phyloP scores from a whole-genome alignment of 2,797 vertebrate species.

The Arctocebus calabarensis region DNA sequence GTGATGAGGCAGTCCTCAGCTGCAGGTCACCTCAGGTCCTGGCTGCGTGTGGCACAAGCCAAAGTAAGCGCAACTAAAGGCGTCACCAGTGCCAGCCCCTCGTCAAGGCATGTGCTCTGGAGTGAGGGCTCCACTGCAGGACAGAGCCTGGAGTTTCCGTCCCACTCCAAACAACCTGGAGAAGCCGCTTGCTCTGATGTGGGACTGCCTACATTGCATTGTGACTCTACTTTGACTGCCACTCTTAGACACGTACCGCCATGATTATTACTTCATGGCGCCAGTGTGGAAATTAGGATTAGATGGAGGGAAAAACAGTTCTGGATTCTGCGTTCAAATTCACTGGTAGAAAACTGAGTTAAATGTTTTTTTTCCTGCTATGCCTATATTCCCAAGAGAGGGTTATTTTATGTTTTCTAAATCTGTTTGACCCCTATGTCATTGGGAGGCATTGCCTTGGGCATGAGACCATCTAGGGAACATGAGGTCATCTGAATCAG shows the following conservation, averaged over 20 bases:
- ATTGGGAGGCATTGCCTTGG: neutral
- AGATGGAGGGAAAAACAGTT: neutral
- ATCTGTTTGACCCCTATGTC: neutral
- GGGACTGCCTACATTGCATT: neutral
- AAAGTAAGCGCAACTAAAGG: neutral
- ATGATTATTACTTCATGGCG: neutral
- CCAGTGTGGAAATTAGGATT: neutral
- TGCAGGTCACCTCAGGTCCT: conserved; percentile 36
- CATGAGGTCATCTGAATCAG: neutral
- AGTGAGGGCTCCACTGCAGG: neutral
- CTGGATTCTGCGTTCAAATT: neutral
- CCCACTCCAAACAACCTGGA: neutral
- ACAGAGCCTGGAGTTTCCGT: neutral
- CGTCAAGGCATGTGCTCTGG: fast-evolving
- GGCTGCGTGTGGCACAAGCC: neutral
- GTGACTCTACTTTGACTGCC: neutral
- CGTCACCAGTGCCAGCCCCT: neutral
- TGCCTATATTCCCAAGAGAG: neutral
- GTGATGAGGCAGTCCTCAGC: conserved; percentile 43
- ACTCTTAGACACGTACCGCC: neutral
- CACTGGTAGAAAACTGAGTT: neutral
- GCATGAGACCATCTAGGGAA: neutral
- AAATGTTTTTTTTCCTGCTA: neutral
- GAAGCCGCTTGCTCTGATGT: neutral
- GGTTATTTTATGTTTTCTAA: neutral